phyloP scores from a whole-genome alignment of 92 coral and sea anemone genomes.

The Porites lobata region DNA sequence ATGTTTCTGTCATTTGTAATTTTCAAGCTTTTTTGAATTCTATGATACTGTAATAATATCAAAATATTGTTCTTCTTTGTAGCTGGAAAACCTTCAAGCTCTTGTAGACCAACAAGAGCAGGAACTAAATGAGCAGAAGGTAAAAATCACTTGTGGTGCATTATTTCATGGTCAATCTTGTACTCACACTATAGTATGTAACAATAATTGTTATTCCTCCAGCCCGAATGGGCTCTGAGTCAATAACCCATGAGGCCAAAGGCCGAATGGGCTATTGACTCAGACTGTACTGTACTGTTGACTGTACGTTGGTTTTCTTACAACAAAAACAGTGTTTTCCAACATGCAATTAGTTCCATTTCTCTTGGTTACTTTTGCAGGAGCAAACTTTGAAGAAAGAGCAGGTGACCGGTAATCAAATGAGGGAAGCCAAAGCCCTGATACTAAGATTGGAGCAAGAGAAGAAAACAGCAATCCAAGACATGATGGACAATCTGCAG shows the following conservation, averaged over 20 bases:
- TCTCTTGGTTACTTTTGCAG: constrained; percentile 17
- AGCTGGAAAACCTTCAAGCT: constrained; percentile 87
- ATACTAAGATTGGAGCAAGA: constrained; percentile 91
- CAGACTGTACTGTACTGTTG: too few relatives aligned
- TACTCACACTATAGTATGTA: too few relatives aligned
- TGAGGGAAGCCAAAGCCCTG: constrained; percentile 87
- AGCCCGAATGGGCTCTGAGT: too few relatives aligned
- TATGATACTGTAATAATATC: neutral
- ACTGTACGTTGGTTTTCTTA: too few relatives aligned
- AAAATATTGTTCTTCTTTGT: neutral
- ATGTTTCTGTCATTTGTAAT: neutral
- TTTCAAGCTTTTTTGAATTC: neutral
- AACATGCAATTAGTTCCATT: neutral
- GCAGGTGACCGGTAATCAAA: constrained; percentile 66
- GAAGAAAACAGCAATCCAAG: constrained; percentile 95
- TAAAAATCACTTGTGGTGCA: neutral
- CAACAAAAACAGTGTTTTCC: too few relatives aligned
- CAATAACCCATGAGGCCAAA: too few relatives aligned
- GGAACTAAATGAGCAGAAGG: constrained; percentile 50
- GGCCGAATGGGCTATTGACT: too few relatives aligned
- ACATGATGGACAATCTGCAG: constrained; percentile 97
- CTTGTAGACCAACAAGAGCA: constrained; percentile 32
- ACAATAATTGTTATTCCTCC: too few relatives aligned
- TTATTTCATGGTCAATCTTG: too few relatives aligned
- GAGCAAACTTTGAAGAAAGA: constrained; percentile 75